Conservation (phyloP, 1,140 invertebrate genomes). For the Lamellibrachia luymesi region DNA sequence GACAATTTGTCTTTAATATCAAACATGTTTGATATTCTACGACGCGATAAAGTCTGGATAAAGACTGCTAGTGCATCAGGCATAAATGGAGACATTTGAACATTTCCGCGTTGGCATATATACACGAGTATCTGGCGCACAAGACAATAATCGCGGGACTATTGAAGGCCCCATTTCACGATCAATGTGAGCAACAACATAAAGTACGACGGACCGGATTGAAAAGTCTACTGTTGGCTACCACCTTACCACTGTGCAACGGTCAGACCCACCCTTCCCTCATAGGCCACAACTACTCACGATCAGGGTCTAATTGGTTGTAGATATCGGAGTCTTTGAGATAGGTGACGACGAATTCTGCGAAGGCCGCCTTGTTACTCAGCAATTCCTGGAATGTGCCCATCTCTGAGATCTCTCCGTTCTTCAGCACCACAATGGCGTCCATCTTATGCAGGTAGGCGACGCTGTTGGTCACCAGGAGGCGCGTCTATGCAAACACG, state of each 20-base stretch:
- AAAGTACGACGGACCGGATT: no score
- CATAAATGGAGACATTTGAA: no score
- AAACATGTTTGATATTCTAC: no score
- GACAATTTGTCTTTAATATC: no score
- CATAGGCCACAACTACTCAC: background rate
- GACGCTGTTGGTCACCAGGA: constrained; percentile 28
- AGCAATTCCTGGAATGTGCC: constrained; percentile 28
- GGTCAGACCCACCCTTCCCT: background rate
- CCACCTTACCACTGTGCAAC: background rate
- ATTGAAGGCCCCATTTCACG: no score
- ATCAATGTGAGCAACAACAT: background rate
- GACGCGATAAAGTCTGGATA: no score
- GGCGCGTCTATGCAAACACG: constrained; percentile 15
- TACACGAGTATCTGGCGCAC: no score
- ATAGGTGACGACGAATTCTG: constrained; percentile 18
- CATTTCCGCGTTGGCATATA: no score
- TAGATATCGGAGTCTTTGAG: background rate
- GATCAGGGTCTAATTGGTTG: background rate
- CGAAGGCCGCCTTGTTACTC: background rate
- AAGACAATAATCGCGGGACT: no score
- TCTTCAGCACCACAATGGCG: constrained; percentile 18
- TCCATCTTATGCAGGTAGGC: constrained; percentile 25
- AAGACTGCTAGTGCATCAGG: no score
- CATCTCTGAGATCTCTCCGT: constrained; percentile 22
- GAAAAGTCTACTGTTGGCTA: no score